These are phyloP conservation scores for Papilio polyxenes DNA, from an alignment of 1,140 invertebrate species.

Conservation along the genomic window DNA sequence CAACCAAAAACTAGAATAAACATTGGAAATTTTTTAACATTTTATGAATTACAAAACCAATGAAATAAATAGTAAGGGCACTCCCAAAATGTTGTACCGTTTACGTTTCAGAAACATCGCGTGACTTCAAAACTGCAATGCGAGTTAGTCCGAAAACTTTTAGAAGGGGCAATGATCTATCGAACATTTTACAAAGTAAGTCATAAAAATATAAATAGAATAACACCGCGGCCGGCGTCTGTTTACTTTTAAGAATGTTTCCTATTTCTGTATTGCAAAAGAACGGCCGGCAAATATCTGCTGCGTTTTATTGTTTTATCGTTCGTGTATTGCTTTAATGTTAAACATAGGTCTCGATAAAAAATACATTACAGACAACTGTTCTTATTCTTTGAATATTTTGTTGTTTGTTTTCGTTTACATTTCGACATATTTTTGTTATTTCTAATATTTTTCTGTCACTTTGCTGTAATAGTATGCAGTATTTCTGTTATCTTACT, in stretches of 20 bases:
- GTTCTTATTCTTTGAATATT: background rate
- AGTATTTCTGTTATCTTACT: no score
- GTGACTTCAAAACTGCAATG: slow-evolving; percentile 41
- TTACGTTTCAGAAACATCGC: slow-evolving; percentile 42
- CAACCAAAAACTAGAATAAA: background rate
- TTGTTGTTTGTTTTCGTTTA: background rate
- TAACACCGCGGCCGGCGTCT: slow-evolving; percentile 43
- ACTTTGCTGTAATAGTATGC: no score
- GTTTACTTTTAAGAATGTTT: slow-evolving; percentile 23
- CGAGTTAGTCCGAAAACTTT: slow-evolving; percentile 39
- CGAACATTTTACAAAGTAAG: slow-evolving; percentile 73
- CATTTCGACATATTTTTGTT: background rate
- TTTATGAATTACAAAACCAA: background rate
- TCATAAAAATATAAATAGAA: slow-evolving; percentile 72
- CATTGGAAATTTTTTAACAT: background rate
- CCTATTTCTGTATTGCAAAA: slow-evolving; percentile 15
- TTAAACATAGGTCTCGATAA: slow-evolving; percentile 6
- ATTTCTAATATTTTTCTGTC: background rate
- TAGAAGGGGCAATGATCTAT: slow-evolving; percentile 68
- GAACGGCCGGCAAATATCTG: slow-evolving; percentile 8
- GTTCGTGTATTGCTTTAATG: slow-evolving; percentile 14
- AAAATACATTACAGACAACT: slow-evolving; percentile 13
- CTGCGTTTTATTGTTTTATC: slow-evolving; percentile 11
- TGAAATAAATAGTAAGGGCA: slow-evolving; percentile 21
- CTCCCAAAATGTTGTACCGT: slow-evolving; percentile 29